Percentiles rank a stretch among this genome's conserved stretches.
Evolutionary conservation across 2,113 vertebrate species (phyloP).

Genomic region (Thalassoma bifasciatum): DNA sequence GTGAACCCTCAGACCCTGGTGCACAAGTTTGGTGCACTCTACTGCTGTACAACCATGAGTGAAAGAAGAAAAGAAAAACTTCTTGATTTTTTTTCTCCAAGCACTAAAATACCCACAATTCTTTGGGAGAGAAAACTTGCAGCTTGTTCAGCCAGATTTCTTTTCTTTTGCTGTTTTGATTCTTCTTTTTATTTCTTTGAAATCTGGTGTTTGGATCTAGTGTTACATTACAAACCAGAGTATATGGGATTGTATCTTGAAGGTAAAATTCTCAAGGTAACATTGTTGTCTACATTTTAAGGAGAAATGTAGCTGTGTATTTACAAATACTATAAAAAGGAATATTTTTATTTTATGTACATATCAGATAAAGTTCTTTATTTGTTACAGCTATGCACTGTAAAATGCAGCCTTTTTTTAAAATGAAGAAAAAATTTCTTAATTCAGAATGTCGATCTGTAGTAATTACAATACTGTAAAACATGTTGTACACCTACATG

Average conservation of each 20-base stretch:
- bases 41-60: constrained; percentile 70
- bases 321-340: constrained; percentile 94
- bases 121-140: constrained; percentile 88
- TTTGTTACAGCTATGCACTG: constrained; percentile 99
- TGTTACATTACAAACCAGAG: constrained; percentile 89
- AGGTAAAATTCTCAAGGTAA: constrained; percentile 85
- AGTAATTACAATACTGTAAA: constrained; percentile 90
- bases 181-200: constrained; percentile 55
- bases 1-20: constrained; percentile 76
- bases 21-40: constrained; percentile 52
- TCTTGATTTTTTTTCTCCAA: constrained; percentile 73
- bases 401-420: constrained; percentile 99
- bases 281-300: constrained; percentile 89
- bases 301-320: constrained; percentile 91
- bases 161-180: constrained; percentile 60
- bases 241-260: constrained; percentile 82
- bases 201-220: constrained; percentile 88
- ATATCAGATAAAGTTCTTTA: constrained; percentile 94
- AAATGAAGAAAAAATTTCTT: constrained; percentile 94
- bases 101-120: constrained; percentile 87
- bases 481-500: constrained; percentile 93
- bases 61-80: constrained; percentile 74
- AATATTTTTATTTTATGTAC: constrained; percentile 99
- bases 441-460: constrained; percentile 97
- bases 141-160: constrained; percentile 86